Conservation (phyloP, 2,113 vertebrate species). For the Pangasianodon hypophthalmus region DNA sequence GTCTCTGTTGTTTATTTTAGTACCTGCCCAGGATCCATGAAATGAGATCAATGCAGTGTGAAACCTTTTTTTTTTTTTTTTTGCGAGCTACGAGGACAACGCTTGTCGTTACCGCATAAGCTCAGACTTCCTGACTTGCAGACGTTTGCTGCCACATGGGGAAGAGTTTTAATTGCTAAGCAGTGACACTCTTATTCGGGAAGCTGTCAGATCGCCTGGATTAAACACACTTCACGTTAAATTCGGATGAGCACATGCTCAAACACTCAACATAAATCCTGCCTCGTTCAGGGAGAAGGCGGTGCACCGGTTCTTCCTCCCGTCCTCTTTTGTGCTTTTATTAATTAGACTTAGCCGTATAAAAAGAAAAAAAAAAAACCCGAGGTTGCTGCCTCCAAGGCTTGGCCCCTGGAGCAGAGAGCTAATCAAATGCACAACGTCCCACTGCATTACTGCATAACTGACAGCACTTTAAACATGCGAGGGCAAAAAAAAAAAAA, state of each 20-base stretch:
- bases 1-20: conserved; percentile 9
- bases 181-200: conserved; percentile 32
- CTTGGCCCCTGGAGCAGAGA: conserved; percentile 14
- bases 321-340: conserved; percentile 24
- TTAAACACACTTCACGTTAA: conserved; percentile 33
- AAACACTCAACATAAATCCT: background rate
- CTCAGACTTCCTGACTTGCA: conserved; percentile 18
- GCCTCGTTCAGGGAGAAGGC: background rate
- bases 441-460: conserved; percentile 33
- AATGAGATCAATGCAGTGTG: conserved; percentile 35
- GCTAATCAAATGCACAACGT: conserved; percentile 48
- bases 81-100: background rate
- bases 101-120: conserved; percentile 4
- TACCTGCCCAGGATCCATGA: conserved; percentile 25
- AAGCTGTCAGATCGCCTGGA: conserved; percentile 38
- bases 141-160: conserved; percentile 12
- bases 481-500: conserved; percentile 18
- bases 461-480: conserved; percentile 43
- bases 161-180: conserved; percentile 40
- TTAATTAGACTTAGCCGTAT: conserved; percentile 43
- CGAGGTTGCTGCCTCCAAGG: conserved; percentile 14
- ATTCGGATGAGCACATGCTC: conserved; percentile 1
- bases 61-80: background rate
- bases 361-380: background rate
- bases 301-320: background rate